These are phyloP conservation scores for Pinna nobilis DNA, from an alignment of 1,140 invertebrate genomes.

Conservation along the genomic window DNA sequence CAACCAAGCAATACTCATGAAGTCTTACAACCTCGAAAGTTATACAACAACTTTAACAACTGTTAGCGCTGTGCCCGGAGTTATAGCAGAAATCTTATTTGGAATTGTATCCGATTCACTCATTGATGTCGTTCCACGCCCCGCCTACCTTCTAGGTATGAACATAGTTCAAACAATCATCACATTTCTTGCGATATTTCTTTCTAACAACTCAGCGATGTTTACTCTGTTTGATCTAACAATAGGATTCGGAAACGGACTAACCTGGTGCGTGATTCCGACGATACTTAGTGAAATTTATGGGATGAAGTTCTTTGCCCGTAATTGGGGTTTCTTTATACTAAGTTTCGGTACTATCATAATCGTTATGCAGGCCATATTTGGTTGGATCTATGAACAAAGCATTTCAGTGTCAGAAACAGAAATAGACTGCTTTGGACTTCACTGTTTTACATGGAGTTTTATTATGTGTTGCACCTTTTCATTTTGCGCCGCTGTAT, in stretches of 20 bases:
- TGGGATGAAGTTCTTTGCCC: conserved; percentile 62
- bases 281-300: conserved; percentile 66
- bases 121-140: conserved; percentile 53
- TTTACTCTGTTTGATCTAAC: conserved; percentile 48
- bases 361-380: conserved; percentile 49
- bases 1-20: conserved; percentile 62
- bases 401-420: conserved; percentile 33
- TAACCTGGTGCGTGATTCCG: conserved; percentile 64
- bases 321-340: conserved; percentile 64
- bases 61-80: conserved; percentile 49
- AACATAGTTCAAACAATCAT: conserved; percentile 56
- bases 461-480: conserved; percentile 52
- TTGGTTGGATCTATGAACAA: conserved; percentile 59
- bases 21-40: conserved; percentile 56
- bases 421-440: conserved; percentile 51
- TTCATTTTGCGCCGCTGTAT: conserved; percentile 49
- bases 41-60: conserved; percentile 61
- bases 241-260: conserved; percentile 63
- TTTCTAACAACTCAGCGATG: conserved; percentile 46
- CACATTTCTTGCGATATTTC: conserved; percentile 53
- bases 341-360: conserved; percentile 57
- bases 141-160: conserved; percentile 47
- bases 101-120: conserved; percentile 59
- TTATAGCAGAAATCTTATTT: conserved; percentile 56
- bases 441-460: conserved; percentile 58